Conservation (phyloP, 2,797 vertebrate species). For the Labroides dimidiatus region DNA sequence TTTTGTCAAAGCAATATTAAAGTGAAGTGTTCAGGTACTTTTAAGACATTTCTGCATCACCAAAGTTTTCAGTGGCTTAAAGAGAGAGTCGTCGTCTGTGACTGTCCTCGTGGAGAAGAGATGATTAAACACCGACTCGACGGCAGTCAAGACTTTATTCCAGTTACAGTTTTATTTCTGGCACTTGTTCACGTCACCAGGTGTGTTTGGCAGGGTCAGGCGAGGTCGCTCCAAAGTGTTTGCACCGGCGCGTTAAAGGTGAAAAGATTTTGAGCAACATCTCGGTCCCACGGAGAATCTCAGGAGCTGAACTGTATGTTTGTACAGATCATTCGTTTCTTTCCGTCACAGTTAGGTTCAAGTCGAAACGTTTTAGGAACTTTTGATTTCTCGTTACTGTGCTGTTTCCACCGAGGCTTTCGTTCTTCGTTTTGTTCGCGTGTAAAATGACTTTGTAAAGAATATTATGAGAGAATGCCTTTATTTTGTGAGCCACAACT, state of each 20-base stretch:
- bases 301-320: conserved; percentile 80
- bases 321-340: conserved; percentile 71
- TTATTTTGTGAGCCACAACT: conserved; percentile 83
- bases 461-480: conserved; percentile 82
- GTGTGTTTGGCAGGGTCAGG: conserved; percentile 46
- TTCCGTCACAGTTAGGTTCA: conserved; percentile 61
- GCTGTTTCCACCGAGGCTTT: conserved; percentile 70
- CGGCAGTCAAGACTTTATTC: conserved; percentile 26
- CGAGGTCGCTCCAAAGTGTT: conserved; percentile 31
- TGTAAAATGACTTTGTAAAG: conserved; percentile 82
- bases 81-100: conserved; percentile 47
- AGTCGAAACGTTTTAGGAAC: conserved; percentile 50
- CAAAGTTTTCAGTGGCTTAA: conserved; percentile 71
- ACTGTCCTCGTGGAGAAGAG: conserved; percentile 47
- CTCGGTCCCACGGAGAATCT: conserved; percentile 73
- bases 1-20: conserved; percentile 80
- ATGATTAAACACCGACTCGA: conserved; percentile 31
- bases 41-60: conserved; percentile 67
- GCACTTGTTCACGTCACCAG: conserved; percentile 54
- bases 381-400: conserved; percentile 65
- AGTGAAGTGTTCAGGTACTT: conserved; percentile 69
- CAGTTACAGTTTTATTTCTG: conserved; percentile 46
- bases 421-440: conserved; percentile 52
- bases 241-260: conserved; percentile 10
- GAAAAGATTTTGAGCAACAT: conserved; percentile 30